Conservation (phyloP, 2,113 vertebrate species). For the Globicephala melas region DNA sequence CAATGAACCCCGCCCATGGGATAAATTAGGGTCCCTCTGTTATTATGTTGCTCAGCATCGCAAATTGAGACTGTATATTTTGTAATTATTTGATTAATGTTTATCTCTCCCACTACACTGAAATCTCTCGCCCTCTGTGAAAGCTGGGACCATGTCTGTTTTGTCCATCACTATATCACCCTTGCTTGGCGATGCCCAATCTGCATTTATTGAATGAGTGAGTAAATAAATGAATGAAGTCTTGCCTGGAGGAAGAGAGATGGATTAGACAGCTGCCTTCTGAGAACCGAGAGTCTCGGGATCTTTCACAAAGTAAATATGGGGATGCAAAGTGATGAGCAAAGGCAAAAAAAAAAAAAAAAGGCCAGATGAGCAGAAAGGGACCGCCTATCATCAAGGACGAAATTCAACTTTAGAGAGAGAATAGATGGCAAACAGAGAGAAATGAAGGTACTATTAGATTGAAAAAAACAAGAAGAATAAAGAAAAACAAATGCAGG, state of each 20-base stretch:
- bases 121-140: background rate
- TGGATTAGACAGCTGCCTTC: background rate
- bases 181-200: background rate
- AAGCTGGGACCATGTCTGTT: background rate
- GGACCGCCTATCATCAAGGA: background rate
- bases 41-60: background rate
- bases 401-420: background rate
- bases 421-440: background rate
- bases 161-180: background rate
- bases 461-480: background rate
- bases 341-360: background rate
- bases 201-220: background rate
- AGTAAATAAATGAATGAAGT: background rate
- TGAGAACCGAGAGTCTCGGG: background rate
- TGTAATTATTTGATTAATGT: background rate
- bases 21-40: background rate
- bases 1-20: background rate
- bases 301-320: background rate
- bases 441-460: background rate
- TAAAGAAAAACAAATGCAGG: background rate
- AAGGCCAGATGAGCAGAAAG: background rate
- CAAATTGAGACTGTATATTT: background rate
- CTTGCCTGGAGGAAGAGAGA: background rate
- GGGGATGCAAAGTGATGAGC: background rate
- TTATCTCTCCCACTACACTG: background rate